Percentiles rank a stretch among this genome's conserved stretches.
Conservation (phyloP, 1,140 invertebrate genomes). For the Antheraea mylitta region DNA sequence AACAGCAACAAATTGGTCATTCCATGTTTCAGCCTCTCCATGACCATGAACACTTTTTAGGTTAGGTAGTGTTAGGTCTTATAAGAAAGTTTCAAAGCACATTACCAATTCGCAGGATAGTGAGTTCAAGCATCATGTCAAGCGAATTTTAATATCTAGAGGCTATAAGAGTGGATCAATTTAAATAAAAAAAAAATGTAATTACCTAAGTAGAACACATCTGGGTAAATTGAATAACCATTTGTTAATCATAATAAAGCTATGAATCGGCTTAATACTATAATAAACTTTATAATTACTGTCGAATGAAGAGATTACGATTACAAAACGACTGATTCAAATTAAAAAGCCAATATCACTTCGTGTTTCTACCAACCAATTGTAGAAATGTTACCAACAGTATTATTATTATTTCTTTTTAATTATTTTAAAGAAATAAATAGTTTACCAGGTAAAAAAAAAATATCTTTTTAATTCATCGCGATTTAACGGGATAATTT, state of each 20-base stretch:
- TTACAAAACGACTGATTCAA: not conserved
- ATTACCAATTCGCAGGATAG: too few relatives aligned
- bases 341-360: not conserved
- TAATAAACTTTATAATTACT: not conserved
- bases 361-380: not conserved
- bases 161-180: too few relatives aligned
- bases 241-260: not conserved
- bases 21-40: too few relatives aligned
- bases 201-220: not conserved
- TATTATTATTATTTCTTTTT: not conserved
- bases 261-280: not conserved
- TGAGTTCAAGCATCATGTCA: too few relatives aligned
- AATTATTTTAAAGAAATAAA: not conserved
- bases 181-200: too few relatives aligned
- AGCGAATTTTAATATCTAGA: too few relatives aligned
- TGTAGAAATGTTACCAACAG: not conserved
- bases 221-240: not conserved
- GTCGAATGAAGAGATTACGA: not conserved
- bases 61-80: too few relatives aligned
- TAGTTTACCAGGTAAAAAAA: not conserved
- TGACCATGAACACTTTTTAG: too few relatives aligned
- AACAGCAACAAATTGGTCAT: too few relatives aligned
- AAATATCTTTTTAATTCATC: too few relatives aligned
- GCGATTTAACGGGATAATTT: too few relatives aligned
- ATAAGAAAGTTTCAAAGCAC: too few relatives aligned